Percentiles rank a stretch among this genome's conserved stretches.
phyloP scores from a whole-genome alignment of 2,797 vertebrate species.

The Silurus aristotelis region DNA sequence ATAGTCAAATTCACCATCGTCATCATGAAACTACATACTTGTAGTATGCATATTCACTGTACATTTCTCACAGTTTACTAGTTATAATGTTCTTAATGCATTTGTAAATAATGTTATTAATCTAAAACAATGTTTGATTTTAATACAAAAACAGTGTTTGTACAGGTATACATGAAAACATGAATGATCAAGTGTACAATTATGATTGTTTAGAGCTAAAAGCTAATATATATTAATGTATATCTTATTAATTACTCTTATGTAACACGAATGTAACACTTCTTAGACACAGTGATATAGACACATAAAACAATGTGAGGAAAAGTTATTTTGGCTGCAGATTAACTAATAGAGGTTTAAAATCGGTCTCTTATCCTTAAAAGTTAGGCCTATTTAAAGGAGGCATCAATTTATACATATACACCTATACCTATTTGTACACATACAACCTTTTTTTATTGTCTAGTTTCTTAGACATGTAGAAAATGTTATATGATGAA shows the following conservation, averaged over 20 bases:
- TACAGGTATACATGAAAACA: neutral
- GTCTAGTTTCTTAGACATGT: neutral
- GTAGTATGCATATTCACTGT: neutral
- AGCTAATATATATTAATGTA: neutral
- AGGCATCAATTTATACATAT: neutral
- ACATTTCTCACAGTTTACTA: neutral
- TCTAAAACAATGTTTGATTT: neutral
- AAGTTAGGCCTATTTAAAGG: neutral
- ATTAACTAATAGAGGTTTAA: neutral
- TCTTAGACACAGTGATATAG: neutral
- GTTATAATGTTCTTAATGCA: neutral
- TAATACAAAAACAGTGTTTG: neutral
- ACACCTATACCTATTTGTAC: neutral
- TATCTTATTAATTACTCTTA: too few relatives aligned
- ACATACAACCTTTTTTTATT: neutral
- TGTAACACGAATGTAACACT: neutral
- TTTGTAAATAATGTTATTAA: neutral
- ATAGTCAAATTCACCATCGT: neutral
- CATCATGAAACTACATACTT: neutral
- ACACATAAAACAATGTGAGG: neutral
- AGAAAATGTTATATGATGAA: slow-evolving; percentile 7
- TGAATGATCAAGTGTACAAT: neutral
- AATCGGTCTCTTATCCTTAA: neutral
- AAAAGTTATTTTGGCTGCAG: neutral
- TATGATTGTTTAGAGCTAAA: neutral